These are phyloP conservation scores for Melanostoma scalare DNA, from an alignment of 2,888 invertebrate genomes.

Conservation along the genomic window DNA sequence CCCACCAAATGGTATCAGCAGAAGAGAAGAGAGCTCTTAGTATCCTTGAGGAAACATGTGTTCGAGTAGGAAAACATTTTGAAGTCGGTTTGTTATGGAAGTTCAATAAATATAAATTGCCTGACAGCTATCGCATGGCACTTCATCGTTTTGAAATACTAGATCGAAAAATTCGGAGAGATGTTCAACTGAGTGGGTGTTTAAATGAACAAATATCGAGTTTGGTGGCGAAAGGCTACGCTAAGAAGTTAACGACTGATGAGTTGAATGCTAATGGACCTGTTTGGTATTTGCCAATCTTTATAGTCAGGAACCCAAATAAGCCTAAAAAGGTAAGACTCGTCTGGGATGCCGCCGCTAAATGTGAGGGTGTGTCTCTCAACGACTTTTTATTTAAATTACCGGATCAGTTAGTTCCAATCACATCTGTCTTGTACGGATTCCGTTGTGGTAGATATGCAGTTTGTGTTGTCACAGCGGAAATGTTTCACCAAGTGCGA, in stretches of 20 bases:
- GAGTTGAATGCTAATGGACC: constrained; percentile 17
- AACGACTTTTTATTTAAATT: constrained; percentile 77
- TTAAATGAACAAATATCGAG: constrained; percentile 48
- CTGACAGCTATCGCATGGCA: constrained; percentile 8
- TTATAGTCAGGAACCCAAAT: constrained; percentile 69
- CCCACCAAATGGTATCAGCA: constrained; percentile 8
- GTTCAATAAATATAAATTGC: constrained; percentile 1
- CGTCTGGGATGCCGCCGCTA: constrained; percentile 78
- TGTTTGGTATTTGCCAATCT: constrained; percentile 71
- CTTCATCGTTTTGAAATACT: constrained; percentile 18
- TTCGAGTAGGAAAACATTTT: constrained; percentile 1
- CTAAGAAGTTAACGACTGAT: constrained; percentile 28
- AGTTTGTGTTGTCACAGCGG: constrained; percentile 56
- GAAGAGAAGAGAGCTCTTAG: constrained; percentile 15
- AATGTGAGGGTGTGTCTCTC: constrained; percentile 73
- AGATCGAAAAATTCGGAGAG: constrained; percentile 18
- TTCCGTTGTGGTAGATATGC: constrained; percentile 61
- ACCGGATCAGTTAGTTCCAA: constrained; percentile 75
- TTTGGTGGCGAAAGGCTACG: constrained; percentile 56
- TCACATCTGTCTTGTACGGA: constrained; percentile 54
- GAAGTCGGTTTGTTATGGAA: constrained; percentile 25
- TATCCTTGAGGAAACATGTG: not conserved
- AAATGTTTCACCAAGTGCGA: constrained; percentile 65
- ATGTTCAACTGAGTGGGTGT: constrained; percentile 1
- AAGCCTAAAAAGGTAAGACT: constrained; percentile 75